Conservation (phyloP, 2,888 invertebrate species). For the Aquatica leii region DNA sequence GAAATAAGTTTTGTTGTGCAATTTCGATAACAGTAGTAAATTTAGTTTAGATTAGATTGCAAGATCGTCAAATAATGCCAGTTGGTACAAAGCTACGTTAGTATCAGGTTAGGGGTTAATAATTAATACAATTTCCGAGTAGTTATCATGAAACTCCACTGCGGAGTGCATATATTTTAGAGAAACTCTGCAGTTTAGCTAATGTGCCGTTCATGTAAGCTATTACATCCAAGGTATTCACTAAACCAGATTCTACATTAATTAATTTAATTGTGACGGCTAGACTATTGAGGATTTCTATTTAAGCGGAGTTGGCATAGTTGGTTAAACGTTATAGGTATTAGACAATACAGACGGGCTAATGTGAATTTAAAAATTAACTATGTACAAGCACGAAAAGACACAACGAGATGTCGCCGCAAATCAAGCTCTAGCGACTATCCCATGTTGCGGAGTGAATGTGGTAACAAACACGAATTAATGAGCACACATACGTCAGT, state of each 20-base stretch:
- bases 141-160: constrained; percentile 43
- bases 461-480: constrained; percentile 45
- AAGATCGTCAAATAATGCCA: constrained; percentile 22
- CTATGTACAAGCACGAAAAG: constrained; percentile 16
- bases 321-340: constrained; percentile 43
- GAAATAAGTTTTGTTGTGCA: no score
- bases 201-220: constrained; percentile 46
- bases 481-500: constrained; percentile 45
- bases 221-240: constrained; percentile 45
- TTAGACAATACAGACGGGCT: constrained; percentile 33
- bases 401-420: constrained; percentile 42
- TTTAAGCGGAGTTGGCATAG: constrained; percentile 40
- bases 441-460: constrained; percentile 35
- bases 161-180: constrained; percentile 45
- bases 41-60: constrained; percentile 3
- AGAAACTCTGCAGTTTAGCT: constrained; percentile 44
- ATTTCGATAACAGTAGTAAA: no score
- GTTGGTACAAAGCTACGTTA: constrained; percentile 18
- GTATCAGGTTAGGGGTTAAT: constrained; percentile 40
- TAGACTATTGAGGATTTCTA: constrained; percentile 47
- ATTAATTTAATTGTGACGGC: constrained; percentile 46
- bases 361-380: background rate
- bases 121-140: constrained; percentile 46
- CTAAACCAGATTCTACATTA: constrained; percentile 45
- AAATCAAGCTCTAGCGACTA: constrained; percentile 49